These are phyloP conservation scores for Teleogryllus occipitalis DNA, from an alignment of 1,140 invertebrate genomes.

Conservation along the genomic window DNA sequence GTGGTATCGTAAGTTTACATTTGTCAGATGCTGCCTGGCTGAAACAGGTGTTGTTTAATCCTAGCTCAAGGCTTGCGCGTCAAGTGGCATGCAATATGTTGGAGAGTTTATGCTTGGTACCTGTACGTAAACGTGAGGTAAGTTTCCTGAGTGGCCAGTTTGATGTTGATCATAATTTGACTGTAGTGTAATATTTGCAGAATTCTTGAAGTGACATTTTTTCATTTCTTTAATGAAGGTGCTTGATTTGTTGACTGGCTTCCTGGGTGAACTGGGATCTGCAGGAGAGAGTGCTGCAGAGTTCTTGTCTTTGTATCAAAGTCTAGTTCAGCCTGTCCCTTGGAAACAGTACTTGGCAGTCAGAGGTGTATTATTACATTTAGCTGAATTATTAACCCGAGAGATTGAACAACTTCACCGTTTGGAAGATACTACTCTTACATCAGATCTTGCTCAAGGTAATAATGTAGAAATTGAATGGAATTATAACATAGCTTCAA, in stretches of 20 bases:
- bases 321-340: constrained; percentile 68
- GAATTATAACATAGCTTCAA: too few relatives aligned
- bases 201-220: background rate
- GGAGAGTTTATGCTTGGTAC: constrained; percentile 67
- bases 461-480: too few relatives aligned
- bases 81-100: constrained; percentile 84
- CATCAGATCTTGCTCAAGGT: constrained; percentile 88
- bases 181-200: background rate
- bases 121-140: constrained; percentile 58
- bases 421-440: constrained; percentile 83
- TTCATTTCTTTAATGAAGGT: constrained; percentile 41
- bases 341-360: constrained; percentile 92
- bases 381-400: constrained; percentile 76
- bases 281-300: constrained; percentile 89
- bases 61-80: constrained; percentile 77
- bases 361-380: constrained; percentile 70
- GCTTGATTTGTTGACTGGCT: constrained; percentile 78
- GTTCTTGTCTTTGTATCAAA: constrained; percentile 79
- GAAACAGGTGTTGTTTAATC: constrained; percentile 81
- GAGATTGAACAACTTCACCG: constrained; percentile 81
- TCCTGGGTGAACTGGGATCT: constrained; percentile 70
- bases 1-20: constrained; percentile 40
- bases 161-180: background rate
- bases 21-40: constrained; percentile 69
- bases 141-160: constrained; percentile 15